Evolutionary conservation across 2,888 invertebrate genomes (phyloP).

Genomic region (Trissolcus brochymenae): DNA sequence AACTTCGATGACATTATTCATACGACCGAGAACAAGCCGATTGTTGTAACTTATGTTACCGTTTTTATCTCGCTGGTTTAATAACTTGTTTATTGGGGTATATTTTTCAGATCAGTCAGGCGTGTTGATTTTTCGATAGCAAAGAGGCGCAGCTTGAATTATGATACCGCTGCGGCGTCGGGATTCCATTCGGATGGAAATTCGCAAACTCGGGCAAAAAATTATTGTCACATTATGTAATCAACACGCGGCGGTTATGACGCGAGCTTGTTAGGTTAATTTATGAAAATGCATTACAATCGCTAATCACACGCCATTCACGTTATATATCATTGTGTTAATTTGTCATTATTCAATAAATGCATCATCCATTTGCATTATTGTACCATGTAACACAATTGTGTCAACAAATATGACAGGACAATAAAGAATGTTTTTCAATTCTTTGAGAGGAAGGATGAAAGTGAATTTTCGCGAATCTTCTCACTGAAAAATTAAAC

Average conservation of each 20-base stretch:
- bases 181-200: conserved; percentile 31
- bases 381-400: conserved; percentile 9
- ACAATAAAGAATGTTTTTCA: neutral
- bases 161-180: neutral
- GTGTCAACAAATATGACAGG: neutral
- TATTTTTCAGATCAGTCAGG: conserved; percentile 15
- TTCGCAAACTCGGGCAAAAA: conserved; percentile 17
- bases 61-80: conserved; percentile 29
- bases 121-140: conserved; percentile 11
- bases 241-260: conserved; percentile 7
- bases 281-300: conserved; percentile 52
- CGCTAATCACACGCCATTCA: conserved; percentile 45
- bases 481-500: too few species aligned
- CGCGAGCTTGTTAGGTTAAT: conserved; percentile 30
- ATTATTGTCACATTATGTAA: conserved; percentile 26
- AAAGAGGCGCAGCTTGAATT: conserved; percentile 9
- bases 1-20: conserved; percentile 45
- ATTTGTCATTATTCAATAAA: conserved; percentile 50
- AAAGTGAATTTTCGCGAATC: too few species aligned
- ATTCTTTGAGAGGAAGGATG: too few species aligned
- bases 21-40: conserved; percentile 20
- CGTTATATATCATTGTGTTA: conserved; percentile 38
- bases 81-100: conserved; percentile 34
- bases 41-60: conserved; percentile 34
- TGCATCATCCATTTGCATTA: conserved; percentile 16